Percentiles rank a stretch among this genome's conserved stretches.
These are phyloP conservation scores for Eretmocerus hayati DNA, from an alignment of 2,888 invertebrate species.

Conservation along the genomic window DNA sequence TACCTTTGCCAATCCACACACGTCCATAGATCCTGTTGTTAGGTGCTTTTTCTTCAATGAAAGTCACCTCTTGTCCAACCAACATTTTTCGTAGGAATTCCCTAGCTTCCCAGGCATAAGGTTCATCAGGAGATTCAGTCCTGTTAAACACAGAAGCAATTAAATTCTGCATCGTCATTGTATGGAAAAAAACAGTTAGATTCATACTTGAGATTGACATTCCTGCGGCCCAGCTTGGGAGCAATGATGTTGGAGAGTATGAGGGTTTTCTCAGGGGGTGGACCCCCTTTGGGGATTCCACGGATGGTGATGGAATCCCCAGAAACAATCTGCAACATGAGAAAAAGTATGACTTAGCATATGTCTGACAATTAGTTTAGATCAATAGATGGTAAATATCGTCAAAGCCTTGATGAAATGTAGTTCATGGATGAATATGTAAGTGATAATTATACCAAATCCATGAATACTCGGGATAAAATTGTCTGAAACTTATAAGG, in stretches of 20 bases:
- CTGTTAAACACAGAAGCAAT: constrained; percentile 1
- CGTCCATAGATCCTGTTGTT: constrained; percentile 84
- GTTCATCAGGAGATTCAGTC: constrained; percentile 76
- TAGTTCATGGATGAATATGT: no score
- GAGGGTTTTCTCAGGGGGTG: constrained; percentile 86
- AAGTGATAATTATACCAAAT: no score
- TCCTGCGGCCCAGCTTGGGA: constrained; percentile 80
- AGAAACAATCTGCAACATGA: constrained; percentile 83
- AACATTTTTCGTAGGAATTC: constrained; percentile 90
- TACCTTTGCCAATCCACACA: constrained; percentile 78
- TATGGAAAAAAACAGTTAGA: background rate
- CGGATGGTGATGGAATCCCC: constrained; percentile 93
- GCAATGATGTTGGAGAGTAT: constrained; percentile 86
- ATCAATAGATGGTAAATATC: no score
- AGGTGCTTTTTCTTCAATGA: constrained; percentile 75
- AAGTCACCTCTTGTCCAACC: constrained; percentile 83
- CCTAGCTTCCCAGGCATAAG: constrained; percentile 96
- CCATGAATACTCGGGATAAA: no score
- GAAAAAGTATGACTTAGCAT: no score
- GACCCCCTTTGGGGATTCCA: constrained; percentile 73
- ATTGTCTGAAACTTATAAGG: no score
- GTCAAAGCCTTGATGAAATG: no score
- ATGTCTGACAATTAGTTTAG: no score
- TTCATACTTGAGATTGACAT: constrained; percentile 50
- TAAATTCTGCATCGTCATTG: background rate